Evolutionary conservation across 2,113 vertebrate species (phyloP).

Genomic region (Dinomys branickii): DNA sequence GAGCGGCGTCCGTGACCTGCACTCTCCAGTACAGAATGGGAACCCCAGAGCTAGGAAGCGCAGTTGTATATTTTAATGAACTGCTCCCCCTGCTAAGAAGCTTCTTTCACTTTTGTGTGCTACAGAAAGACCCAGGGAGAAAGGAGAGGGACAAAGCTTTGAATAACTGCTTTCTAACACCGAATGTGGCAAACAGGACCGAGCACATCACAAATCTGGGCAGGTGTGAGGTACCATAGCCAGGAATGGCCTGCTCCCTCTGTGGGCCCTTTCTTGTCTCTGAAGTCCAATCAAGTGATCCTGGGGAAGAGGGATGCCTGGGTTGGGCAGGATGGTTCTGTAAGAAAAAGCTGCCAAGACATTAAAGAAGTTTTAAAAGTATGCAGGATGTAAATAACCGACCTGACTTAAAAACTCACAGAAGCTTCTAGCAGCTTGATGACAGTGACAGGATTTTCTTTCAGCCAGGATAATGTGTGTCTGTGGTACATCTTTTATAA

Average conservation of each 20-base stretch:
- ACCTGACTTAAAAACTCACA: constrained; percentile 5
- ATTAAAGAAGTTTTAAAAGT: constrained; percentile 32
- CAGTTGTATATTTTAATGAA: constrained; percentile 77
- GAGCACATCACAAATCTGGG: constrained; percentile 64
- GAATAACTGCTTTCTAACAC: constrained; percentile 72
- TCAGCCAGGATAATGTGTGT: background rate
- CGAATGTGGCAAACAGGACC: constrained; percentile 36
- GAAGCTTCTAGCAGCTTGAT: constrained; percentile 42
- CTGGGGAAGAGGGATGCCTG: constrained; percentile 55
- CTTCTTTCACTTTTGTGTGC: constrained; percentile 70
- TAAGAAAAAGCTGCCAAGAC: constrained; percentile 45
- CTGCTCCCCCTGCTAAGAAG: constrained; percentile 67
- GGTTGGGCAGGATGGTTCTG: background rate
- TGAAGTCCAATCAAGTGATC: constrained; percentile 62
- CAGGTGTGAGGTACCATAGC: constrained; percentile 61
- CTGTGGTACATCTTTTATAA: constrained; percentile 64
- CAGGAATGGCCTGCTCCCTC: constrained; percentile 45
- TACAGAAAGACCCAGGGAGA: constrained; percentile 61
- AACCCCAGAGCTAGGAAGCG: constrained; percentile 75
- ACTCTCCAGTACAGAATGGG: constrained; percentile 63
- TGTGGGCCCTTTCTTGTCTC: constrained; percentile 48
- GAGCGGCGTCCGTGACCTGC: constrained; percentile 65
- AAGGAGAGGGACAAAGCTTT: constrained; percentile 68
- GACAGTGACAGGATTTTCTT: constrained; percentile 59
- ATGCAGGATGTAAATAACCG: background rate